Conservation (phyloP, 2,888 invertebrate species). For the Drosophila setosimentum region DNA sequence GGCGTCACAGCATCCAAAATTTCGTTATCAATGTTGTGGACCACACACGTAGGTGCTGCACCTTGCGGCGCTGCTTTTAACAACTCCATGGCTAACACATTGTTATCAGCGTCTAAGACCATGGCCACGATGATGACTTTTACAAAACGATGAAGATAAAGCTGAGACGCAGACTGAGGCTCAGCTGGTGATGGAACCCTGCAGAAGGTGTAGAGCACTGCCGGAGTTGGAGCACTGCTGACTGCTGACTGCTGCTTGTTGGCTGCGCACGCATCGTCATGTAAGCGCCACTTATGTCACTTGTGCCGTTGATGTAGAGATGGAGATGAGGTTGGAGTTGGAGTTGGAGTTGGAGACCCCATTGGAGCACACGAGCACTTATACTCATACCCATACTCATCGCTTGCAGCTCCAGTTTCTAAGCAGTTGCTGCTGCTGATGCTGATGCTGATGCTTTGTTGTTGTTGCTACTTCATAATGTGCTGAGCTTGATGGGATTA, state of each 20-base stretch:
- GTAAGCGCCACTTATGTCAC: constrained; percentile 82
- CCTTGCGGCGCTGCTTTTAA: constrained; percentile 78
- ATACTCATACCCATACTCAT: constrained; percentile 38
- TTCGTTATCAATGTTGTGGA: constrained; percentile 69
- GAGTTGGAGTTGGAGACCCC: constrained; percentile 50
- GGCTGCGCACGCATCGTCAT: constrained; percentile 81
- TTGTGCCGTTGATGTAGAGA: constrained; percentile 78
- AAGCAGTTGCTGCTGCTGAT: constrained; percentile 47
- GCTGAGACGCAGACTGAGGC: constrained; percentile 19
- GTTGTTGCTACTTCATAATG: constrained; percentile 78
- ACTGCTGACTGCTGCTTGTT: constrained; percentile 60
- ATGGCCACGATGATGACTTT: constrained; percentile 57
- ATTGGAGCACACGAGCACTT: constrained; percentile 56
- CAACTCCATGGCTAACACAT: constrained; percentile 73
- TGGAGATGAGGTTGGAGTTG: constrained; percentile 43
- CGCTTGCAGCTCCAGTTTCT: constrained; percentile 75
- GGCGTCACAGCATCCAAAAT: constrained; percentile 47
- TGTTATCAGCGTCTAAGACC: constrained; percentile 64
- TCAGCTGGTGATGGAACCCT: constrained; percentile 12
- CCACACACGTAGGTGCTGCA: constrained; percentile 66
- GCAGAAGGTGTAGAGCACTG: constrained; percentile 40
- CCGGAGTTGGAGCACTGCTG: constrained; percentile 25
- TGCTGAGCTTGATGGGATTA: constrained; percentile 80
- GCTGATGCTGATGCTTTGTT: constrained; percentile 42
- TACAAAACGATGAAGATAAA: constrained; percentile 68